A percentile compares a stretch with the other conserved stretches of the same genome.
phyloP scores from a whole-genome alignment of 2,113 vertebrate genomes.

The Phoenicopterus ruber region DNA sequence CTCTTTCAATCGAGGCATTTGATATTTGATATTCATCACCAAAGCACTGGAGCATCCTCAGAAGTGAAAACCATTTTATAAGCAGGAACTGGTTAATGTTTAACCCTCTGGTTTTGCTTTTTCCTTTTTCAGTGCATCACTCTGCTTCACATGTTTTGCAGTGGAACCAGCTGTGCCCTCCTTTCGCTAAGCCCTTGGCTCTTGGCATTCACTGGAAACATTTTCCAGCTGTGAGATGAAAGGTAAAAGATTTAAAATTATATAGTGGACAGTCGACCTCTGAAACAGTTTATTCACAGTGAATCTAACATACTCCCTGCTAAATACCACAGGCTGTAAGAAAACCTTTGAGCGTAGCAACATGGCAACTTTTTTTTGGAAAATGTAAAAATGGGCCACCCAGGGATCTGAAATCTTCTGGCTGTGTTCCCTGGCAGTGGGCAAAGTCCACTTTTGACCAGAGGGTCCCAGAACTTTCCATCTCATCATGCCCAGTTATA shows the following conservation, averaged over 20 bases:
- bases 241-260: conserved; percentile 16
- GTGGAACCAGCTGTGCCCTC: background rate
- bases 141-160: background rate
- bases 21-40: background rate
- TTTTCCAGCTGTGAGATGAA: conserved; percentile 42
- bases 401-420: background rate
- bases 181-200: background rate
- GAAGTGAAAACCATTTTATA: background rate
- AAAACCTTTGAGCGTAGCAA: background rate
- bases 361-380: background rate
- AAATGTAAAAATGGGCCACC: background rate
- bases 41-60: background rate
- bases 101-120: background rate
- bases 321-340: background rate
- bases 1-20: background rate
- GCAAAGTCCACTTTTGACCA: background rate
- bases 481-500: background rate
- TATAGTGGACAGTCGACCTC: background rate
- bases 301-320: background rate
- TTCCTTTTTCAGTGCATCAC: background rate
- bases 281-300: conserved; percentile 11
- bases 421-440: background rate
- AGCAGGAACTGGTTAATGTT: background rate
- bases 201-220: background rate
- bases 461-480: background rate